Evolutionary conservation across 2,888 invertebrate genomes (phyloP).

Genomic region (Empis stercorea): DNA sequence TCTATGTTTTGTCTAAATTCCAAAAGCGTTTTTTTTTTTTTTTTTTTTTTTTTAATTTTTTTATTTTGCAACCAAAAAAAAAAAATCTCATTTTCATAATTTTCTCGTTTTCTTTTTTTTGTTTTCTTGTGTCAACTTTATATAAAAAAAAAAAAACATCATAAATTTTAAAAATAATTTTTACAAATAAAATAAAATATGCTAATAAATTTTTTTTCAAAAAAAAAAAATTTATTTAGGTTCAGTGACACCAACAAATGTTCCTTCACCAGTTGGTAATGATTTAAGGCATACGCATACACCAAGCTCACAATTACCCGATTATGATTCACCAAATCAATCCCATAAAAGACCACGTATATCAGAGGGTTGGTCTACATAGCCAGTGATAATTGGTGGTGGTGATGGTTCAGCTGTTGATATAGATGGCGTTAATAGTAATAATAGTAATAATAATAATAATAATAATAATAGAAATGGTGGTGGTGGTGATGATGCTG

Average conservation of each 20-base stretch:
- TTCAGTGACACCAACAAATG: constrained; percentile 72
- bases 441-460: constrained; percentile 6
- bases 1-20: background rate
- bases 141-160: constrained; percentile 13
- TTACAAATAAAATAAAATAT: too few species aligned
- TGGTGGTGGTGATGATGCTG: background rate
- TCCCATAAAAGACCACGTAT: constrained; percentile 72
- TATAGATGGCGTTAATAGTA: constrained; percentile 6
- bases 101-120: constrained; percentile 7
- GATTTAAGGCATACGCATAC: constrained; percentile 38
- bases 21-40: constrained; percentile 4
- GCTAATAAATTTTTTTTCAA: too few species aligned
- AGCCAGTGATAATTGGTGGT: constrained; percentile 37
- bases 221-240: constrained; percentile 36
- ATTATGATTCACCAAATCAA: constrained; percentile 45
- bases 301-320: constrained; percentile 33
- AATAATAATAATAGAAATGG: constrained; percentile 13
- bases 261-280: constrained; percentile 54
- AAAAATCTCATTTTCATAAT: constrained; percentile 11
- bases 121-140: constrained; percentile 11
- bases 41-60: constrained; percentile 10
- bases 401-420: background rate
- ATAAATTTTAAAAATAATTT: too few species aligned
- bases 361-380: constrained; percentile 83
- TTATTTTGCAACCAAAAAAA: too few species aligned